Evolutionary conservation across 2,888 invertebrate genomes (phyloP).

Genomic region (Drosophila robusta): DNA sequence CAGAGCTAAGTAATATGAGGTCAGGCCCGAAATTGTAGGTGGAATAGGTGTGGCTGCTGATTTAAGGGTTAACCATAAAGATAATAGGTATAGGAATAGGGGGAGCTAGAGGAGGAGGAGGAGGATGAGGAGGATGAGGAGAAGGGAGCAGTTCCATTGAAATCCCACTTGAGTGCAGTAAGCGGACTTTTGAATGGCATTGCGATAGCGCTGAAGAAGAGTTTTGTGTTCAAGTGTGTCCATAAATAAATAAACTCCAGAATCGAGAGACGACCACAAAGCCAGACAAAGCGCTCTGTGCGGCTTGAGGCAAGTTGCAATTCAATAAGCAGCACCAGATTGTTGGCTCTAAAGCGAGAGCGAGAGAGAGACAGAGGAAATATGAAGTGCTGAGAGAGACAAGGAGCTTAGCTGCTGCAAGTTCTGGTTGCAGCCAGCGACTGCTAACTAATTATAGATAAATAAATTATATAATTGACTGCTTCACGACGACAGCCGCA

Average conservation of each 20-base stretch:
- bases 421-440: constrained; percentile 7
- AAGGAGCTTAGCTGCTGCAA: constrained; percentile 5
- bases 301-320: constrained; percentile 11
- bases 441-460: constrained; percentile 71
- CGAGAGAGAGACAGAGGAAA: not conserved
- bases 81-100: not conserved
- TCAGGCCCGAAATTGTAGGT: constrained; percentile 4
- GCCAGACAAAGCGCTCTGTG: constrained; percentile 11
- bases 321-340: constrained; percentile 28
- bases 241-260: constrained; percentile 44
- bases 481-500: constrained; percentile 24
- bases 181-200: constrained; percentile 31
- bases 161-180: constrained; percentile 38
- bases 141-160: constrained; percentile 24
- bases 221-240: constrained; percentile 38
- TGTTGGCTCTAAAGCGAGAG: not conserved
- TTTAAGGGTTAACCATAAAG: constrained; percentile 28
- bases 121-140: not conserved
- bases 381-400: not conserved
- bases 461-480: constrained; percentile 78
- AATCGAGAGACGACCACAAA: constrained; percentile 22
- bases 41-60: constrained; percentile 13
- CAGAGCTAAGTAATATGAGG: constrained; percentile 37
- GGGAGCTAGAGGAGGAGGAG: not conserved
- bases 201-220: constrained; percentile 20